phyloP scores from a whole-genome alignment of 2,113 vertebrate species.

The Cacatua alba region DNA sequence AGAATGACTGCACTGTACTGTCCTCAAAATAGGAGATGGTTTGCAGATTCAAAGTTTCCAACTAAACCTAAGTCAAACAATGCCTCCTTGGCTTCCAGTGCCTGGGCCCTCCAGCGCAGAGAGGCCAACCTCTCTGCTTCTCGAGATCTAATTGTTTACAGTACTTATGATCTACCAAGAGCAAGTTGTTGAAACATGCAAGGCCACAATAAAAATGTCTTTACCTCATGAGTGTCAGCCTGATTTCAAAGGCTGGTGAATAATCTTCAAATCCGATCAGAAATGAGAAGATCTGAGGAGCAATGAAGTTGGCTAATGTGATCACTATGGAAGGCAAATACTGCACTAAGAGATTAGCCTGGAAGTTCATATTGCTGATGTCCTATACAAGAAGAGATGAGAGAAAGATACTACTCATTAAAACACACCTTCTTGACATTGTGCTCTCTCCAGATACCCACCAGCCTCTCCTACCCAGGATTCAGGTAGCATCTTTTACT shows the following conservation, averaged over 20 bases:
- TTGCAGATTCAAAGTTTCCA: conserved; percentile 4
- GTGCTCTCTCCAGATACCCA: background rate
- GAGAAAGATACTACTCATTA: background rate
- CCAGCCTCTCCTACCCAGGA: background rate
- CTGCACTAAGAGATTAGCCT: conserved; percentile 81
- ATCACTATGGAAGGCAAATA: conserved; percentile 96
- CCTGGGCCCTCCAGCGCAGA: background rate
- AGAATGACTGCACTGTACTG: background rate
- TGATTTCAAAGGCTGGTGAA: conserved; percentile 91
- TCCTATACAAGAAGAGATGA: background rate
- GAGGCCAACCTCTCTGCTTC: background rate
- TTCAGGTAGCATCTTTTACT: background rate
- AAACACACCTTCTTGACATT: background rate
- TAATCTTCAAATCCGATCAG: conserved; percentile 93
- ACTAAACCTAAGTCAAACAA: background rate
- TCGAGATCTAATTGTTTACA: background rate
- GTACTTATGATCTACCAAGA: background rate
- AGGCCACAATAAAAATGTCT: background rate
- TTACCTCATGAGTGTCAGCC: conserved; percentile 90
- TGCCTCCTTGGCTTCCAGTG: background rate
- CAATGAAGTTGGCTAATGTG: conserved; percentile 90
- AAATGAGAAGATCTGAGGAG: conserved; percentile 83
- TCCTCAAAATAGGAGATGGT: background rate
- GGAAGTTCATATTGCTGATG: background rate
- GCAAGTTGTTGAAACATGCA: background rate